Conservation (phyloP, 2,113 vertebrate genomes). For the Zingel zingel region DNA sequence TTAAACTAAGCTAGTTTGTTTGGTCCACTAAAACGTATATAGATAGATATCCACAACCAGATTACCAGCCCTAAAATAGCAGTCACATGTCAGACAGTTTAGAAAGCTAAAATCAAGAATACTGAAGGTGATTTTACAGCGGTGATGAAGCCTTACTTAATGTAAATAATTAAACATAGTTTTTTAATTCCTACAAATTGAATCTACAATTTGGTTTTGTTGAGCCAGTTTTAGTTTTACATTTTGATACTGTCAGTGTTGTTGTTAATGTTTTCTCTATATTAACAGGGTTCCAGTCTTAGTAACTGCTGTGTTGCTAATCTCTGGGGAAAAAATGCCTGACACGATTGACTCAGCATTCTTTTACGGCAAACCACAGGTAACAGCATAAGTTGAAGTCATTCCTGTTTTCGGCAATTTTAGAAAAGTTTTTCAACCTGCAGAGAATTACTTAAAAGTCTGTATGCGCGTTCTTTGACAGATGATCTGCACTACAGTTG, state of each 20-base stretch:
- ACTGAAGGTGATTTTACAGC: too few species aligned
- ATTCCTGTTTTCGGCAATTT: not conserved
- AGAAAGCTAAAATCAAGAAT: not conserved
- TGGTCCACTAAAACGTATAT: not conserved
- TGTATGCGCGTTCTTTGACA: constrained; percentile 62
- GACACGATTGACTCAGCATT: constrained; percentile 89
- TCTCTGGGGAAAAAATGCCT: constrained; percentile 84
- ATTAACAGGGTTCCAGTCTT: constrained; percentile 88
- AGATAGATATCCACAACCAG: not conserved
- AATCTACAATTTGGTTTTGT: not conserved
- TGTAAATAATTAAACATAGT: not conserved
- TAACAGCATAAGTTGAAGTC: constrained; percentile 59
- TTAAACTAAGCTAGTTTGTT: constrained; percentile 18
- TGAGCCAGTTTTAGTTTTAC: not conserved
- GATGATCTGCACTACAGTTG: constrained; percentile 90
- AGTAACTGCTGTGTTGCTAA: constrained; percentile 88
- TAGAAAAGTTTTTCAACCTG: not conserved
- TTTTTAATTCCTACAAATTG: not conserved
- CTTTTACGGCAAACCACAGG: constrained; percentile 95
- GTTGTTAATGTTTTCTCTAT: not conserved
- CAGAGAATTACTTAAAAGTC: not conserved
- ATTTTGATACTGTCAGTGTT: not conserved
- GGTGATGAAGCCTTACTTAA: not conserved
- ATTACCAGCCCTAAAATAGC: not conserved
- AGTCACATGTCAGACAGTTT: not conserved